Conservation (phyloP, 2,113 vertebrate genomes). For the Percina caprodes region DNA sequence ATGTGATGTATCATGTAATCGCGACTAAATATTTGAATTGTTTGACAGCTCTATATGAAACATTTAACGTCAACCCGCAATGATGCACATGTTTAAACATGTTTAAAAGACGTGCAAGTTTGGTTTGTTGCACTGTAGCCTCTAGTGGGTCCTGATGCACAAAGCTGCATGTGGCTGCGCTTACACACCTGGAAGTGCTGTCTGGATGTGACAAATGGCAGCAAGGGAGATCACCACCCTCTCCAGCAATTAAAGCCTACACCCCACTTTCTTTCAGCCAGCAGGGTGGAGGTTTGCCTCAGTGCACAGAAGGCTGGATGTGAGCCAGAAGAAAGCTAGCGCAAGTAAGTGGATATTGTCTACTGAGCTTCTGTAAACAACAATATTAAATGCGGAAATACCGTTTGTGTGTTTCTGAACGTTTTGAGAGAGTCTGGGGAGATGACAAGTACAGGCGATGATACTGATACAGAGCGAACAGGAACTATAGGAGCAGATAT, state of each 20-base stretch:
- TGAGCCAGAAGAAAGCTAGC: slow-evolving; percentile 26
- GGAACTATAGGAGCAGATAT: slow-evolving; percentile 12
- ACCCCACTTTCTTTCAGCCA: slow-evolving; percentile 47
- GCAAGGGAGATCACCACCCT: background rate
- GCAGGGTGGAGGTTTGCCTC: slow-evolving; percentile 42
- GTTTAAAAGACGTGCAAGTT: background rate
- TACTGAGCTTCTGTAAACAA: slow-evolving; percentile 37
- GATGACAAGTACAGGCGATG: slow-evolving; percentile 18
- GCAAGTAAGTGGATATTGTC: slow-evolving; percentile 39
- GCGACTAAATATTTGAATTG: too few species aligned
- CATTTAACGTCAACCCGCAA: too few species aligned
- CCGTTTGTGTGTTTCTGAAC: slow-evolving; percentile 15
- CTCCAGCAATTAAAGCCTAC: slow-evolving; percentile 47
- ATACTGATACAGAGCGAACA: slow-evolving; percentile 19
- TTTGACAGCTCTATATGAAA: too few species aligned
- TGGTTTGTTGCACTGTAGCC: slow-evolving; percentile 1
- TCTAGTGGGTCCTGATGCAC: slow-evolving; percentile 11
- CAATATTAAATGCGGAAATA: slow-evolving; percentile 24
- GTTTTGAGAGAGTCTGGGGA: background rate
- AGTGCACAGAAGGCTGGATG: slow-evolving; percentile 38
- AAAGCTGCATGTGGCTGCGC: slow-evolving; percentile 17
- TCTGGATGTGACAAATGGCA: slow-evolving; percentile 38
- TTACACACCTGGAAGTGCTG: slow-evolving; percentile 33
- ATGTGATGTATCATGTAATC: too few species aligned
- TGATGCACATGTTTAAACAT: too few species aligned